Evolutionary conservation across 2,113 vertebrate species (phyloP).

Genomic region (Hassar affinis): DNA sequence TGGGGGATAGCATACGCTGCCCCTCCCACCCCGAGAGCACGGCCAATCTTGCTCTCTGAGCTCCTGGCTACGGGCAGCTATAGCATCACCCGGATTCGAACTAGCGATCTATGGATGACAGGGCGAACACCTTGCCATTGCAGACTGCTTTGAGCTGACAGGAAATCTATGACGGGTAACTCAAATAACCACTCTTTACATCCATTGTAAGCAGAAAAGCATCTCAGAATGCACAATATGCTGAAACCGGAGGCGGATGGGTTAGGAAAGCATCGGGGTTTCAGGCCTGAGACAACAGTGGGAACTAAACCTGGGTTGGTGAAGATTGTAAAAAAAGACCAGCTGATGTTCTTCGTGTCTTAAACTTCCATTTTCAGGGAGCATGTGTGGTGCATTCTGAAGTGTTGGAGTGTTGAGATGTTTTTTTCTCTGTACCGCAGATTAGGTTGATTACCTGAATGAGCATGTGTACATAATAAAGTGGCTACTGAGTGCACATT

Average conservation of each 20-base stretch:
- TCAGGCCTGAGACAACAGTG: not conserved
- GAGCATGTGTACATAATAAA: not conserved
- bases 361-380: not conserved
- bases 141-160: not conserved
- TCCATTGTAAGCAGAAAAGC: not conserved
- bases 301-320: not conserved
- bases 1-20: too few species aligned
- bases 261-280: not conserved
- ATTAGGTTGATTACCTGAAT: not conserved
- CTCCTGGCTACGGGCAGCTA: too few species aligned
- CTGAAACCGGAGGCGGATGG: not conserved
- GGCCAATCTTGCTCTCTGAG: too few species aligned
- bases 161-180: not conserved
- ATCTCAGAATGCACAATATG: not conserved
- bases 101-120: too few species aligned
- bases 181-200: not conserved
- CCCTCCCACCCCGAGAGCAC: too few species aligned
- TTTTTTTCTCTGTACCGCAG: not conserved
- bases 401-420: not conserved
- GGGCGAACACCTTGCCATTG: too few species aligned
- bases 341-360: not conserved
- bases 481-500: not conserved
- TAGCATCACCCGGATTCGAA: too few species aligned
- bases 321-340: not conserved
- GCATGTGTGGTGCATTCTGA: not conserved